Percentiles rank a stretch among this genome's conserved stretches.
Evolutionary conservation across 2,113 vertebrate genomes (phyloP).

Genomic region (Rhinopomastus cyanomelas): DNA sequence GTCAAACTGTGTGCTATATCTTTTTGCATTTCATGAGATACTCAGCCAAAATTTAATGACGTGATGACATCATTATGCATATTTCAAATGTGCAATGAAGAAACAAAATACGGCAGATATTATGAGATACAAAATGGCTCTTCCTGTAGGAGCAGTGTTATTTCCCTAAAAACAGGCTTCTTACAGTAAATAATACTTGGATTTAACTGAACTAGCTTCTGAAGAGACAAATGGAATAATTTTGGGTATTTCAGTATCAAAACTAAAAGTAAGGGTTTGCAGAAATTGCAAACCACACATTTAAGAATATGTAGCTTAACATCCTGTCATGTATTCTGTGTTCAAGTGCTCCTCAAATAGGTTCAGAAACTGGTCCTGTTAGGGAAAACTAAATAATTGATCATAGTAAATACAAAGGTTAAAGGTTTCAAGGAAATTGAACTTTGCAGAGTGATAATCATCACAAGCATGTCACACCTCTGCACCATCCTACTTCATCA

Average conservation of each 20-base stretch:
- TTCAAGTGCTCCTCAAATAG: accelerated
- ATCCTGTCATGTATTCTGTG: neutral
- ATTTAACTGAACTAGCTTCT: neutral
- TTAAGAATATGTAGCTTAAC: neutral
- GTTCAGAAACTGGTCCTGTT: neutral
- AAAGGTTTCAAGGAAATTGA: neutral
- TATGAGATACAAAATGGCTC: neutral
- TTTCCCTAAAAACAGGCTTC: conserved; percentile 5
- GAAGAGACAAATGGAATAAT: neutral
- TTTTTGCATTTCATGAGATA: neutral
- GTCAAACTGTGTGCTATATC: neutral
- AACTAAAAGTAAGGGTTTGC: neutral
- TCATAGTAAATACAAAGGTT: neutral
- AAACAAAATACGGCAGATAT: conserved; percentile 6
- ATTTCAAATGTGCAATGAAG: neutral
- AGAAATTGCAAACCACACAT: neutral
- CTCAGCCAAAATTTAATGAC: conserved; percentile 1
- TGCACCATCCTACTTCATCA: neutral
- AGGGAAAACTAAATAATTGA: neutral
- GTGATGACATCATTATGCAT: neutral
- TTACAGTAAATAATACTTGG: neutral
- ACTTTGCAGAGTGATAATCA: neutral
- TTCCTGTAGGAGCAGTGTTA: neutral
- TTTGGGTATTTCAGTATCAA: neutral
- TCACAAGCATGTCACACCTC: neutral